phyloP scores from a whole-genome alignment of 2,888 invertebrate genomes.

The Netelia fuscicornis region DNA sequence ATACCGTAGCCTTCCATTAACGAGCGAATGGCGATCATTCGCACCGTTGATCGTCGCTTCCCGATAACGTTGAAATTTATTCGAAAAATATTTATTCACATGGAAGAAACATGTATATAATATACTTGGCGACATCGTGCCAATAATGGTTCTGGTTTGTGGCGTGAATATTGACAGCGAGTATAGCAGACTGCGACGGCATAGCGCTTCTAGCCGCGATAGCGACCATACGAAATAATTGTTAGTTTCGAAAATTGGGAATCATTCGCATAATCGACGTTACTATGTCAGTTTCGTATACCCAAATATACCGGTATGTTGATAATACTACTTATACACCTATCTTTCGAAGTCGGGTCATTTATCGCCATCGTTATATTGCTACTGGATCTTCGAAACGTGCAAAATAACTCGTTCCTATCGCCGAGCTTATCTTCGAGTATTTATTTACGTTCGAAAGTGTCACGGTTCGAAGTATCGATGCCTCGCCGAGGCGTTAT shows the following conservation, averaged over 20 bases:
- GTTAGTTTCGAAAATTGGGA: conserved; percentile 19
- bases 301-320: not conserved
- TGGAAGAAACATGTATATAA: not conserved
- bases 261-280: conserved; percentile 4
- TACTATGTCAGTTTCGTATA: not conserved
- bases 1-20: conserved; percentile 48
- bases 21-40: conserved; percentile 38
- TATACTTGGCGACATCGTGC: conserved; percentile 14
- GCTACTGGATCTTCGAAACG: conserved; percentile 61
- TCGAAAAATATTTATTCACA: conserved; percentile 46
- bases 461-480: not conserved
- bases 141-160: conserved; percentile 20
- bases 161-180: conserved; percentile 3
- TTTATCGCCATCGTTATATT: conserved; percentile 8
- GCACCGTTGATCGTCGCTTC: conserved; percentile 46
- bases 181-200: too few relatives aligned
- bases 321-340: conserved; percentile 5
- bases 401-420: conserved; percentile 69
- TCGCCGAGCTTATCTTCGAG: conserved; percentile 72
- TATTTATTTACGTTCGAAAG: conserved; percentile 46
- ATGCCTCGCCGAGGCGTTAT: conserved; percentile 4
- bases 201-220: not conserved
- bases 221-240: conserved; percentile 38
- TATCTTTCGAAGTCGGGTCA: conserved; percentile 5
- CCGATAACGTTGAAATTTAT: conserved; percentile 58